Conservation (phyloP, 1,140 invertebrate species). For the Uloborus diversus region DNA sequence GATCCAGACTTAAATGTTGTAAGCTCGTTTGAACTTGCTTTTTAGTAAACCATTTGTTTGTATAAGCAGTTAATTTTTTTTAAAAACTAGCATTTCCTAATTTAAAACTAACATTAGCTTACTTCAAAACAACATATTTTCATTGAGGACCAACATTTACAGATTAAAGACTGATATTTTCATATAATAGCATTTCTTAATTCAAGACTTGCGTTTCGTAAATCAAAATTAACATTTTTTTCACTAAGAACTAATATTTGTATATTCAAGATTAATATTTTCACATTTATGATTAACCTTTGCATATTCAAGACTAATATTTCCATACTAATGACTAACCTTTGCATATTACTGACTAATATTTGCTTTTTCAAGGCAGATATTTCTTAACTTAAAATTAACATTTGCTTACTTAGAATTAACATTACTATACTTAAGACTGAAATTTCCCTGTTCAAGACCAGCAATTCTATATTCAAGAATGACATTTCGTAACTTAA, state of each 20-base stretch:
- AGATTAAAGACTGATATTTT: too few species aligned
- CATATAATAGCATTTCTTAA: background rate
- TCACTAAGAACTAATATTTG: too few species aligned
- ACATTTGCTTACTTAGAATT: too few species aligned
- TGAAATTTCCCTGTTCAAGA: too few species aligned
- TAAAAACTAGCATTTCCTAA: background rate
- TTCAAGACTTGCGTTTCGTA: background rate
- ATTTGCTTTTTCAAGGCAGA: too few species aligned
- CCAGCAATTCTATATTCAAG: too few species aligned
- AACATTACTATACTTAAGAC: too few species aligned
- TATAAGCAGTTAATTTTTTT: background rate
- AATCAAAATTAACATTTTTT: background rate
- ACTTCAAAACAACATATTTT: background rate
- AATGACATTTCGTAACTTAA: too few species aligned
- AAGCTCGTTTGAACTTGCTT: constrained; percentile 54
- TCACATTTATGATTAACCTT: background rate
- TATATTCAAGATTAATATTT: background rate
- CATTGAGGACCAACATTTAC: background rate
- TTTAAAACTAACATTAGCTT: background rate
- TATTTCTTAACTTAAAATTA: too few species aligned
- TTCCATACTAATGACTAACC: too few species aligned
- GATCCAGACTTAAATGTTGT: constrained; percentile 85
- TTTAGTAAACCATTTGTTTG: background rate
- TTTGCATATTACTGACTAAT: too few species aligned
- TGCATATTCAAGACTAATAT: background rate